These are phyloP conservation scores for Coenobita brevimanus DNA, from an alignment of 1,140 invertebrate genomes.

Conservation along the genomic window DNA sequence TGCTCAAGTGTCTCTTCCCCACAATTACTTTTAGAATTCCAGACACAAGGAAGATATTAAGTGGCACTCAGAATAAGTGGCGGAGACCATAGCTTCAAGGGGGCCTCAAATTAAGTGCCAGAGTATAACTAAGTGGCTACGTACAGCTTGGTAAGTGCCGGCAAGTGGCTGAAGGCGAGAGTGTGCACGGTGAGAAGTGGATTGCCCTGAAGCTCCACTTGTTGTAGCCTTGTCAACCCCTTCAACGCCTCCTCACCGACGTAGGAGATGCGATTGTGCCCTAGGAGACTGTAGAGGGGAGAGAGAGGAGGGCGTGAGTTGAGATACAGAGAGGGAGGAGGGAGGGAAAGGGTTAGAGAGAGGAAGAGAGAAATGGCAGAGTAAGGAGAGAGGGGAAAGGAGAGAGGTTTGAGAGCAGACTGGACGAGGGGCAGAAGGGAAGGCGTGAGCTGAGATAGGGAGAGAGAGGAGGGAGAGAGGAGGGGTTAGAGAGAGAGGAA, in stretches of 20 bases:
- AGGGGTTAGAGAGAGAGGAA: background rate
- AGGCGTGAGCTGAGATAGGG: background rate
- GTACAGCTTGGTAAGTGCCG: constrained; percentile 66
- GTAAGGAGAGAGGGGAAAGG: background rate
- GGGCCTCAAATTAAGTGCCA: too few relatives aligned
- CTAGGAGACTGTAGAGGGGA: constrained; percentile 43
- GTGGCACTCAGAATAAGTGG: too few relatives aligned
- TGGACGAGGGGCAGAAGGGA: background rate
- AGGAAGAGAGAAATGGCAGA: background rate
- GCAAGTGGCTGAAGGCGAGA: constrained; percentile 62
- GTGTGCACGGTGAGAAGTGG: constrained; percentile 53
- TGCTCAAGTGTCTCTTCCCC: too few relatives aligned
- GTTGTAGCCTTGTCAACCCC: constrained; percentile 39
- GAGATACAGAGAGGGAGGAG: background rate
- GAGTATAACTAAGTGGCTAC: too few relatives aligned
- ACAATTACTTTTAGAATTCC: too few relatives aligned
- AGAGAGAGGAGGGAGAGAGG: background rate
- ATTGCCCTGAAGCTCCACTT: constrained; percentile 61
- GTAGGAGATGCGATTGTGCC: constrained; percentile 53
- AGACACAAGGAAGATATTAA: too few relatives aligned
- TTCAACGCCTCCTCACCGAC: constrained; percentile 42
- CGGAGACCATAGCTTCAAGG: too few relatives aligned
- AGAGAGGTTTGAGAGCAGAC: background rate
- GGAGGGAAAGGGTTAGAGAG: too few relatives aligned
- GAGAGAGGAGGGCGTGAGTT: background rate